Evolutionary conservation across 2,113 vertebrate genomes (phyloP).

Genomic region (Aphelocoma coerulescens): DNA sequence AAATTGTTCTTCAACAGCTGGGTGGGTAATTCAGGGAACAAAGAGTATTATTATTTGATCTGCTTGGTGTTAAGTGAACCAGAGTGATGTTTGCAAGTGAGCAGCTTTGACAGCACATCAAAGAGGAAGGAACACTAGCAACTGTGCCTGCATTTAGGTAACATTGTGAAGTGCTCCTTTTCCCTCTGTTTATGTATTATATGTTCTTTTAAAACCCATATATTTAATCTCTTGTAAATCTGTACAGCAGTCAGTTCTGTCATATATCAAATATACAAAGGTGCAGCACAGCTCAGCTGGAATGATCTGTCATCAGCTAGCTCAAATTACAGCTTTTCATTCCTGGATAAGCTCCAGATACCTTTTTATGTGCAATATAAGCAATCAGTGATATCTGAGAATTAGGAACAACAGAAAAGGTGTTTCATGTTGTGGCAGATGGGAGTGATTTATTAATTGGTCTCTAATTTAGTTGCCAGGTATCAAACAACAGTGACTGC

Average conservation of each 20-base stretch:
- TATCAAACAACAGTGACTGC: background rate
- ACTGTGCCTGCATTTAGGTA: background rate
- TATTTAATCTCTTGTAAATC: conserved; percentile 3
- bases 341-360: background rate
- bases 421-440: conserved; percentile 8
- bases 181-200: background rate
- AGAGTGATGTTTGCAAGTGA: background rate
- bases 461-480: background rate
- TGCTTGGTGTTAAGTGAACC: background rate
- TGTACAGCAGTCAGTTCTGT: background rate
- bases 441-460: conserved; percentile 33
- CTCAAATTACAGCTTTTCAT: conserved; percentile 5
- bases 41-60: background rate
- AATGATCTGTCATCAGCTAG: background rate
- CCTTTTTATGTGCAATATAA: background rate
- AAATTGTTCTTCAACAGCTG: background rate
- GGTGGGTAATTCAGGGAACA: background rate
- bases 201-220: background rate
- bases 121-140: background rate
- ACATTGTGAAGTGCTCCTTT: background rate
- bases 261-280: background rate
- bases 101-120: background rate
- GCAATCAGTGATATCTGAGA: background rate
- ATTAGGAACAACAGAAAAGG: background rate
- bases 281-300: background rate